Percentiles rank a stretch among this genome's conserved stretches.
Conservation (phyloP, 2,113 vertebrate genomes). For the Sterna hirundo region DNA sequence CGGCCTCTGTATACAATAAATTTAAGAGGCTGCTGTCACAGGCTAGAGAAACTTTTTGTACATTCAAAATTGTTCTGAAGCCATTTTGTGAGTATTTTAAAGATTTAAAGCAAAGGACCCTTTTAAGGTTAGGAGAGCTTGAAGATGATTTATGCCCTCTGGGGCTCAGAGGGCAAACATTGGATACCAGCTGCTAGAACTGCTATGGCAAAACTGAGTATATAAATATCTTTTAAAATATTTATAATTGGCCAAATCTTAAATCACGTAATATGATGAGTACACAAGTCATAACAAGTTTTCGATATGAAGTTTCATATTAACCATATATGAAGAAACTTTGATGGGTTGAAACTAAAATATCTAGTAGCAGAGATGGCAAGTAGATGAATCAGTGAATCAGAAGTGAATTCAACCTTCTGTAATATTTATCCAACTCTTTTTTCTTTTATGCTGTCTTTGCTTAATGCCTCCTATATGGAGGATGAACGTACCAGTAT, state of each 20-base stretch:
- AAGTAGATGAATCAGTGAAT: background rate
- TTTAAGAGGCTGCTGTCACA: background rate
- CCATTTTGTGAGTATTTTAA: background rate
- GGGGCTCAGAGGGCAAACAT: background rate
- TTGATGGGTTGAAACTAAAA: background rate
- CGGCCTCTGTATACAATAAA: background rate
- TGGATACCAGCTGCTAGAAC: background rate
- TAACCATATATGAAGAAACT: background rate
- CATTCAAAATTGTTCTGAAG: background rate
- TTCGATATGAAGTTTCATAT: background rate
- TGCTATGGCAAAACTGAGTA: background rate
- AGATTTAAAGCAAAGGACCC: background rate
- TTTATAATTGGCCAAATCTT: background rate
- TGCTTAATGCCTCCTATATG: background rate
- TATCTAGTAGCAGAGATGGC: background rate
- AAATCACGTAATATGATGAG: background rate
- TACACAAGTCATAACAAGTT: background rate
- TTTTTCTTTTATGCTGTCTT: background rate
- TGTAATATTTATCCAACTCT: background rate
- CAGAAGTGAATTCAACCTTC: background rate
- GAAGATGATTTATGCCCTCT: background rate
- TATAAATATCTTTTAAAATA: background rate
- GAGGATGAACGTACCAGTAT: background rate
- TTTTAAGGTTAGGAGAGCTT: background rate
- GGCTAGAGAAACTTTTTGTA: background rate